A percentile compares a stretch with the other conserved stretches of the same genome.
Conservation (phyloP, 2,888 invertebrate species). For the Drosophila borealis region DNA sequence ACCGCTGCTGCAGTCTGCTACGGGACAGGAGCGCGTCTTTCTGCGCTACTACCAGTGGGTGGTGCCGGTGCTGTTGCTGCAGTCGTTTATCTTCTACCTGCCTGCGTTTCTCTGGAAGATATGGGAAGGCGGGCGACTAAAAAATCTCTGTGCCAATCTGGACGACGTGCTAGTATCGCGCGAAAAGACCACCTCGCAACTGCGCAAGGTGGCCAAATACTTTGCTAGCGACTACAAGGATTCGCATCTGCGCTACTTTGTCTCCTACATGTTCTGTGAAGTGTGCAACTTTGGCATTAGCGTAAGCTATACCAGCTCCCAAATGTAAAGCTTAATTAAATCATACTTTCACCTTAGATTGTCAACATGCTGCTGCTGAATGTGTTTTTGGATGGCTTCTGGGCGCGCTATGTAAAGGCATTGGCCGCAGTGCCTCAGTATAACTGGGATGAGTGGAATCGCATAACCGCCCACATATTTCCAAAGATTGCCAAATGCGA, state of each 20-base stretch:
- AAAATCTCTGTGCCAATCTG: slow-evolving; percentile 81
- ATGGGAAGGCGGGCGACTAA: slow-evolving; percentile 85
- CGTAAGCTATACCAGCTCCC: slow-evolving; percentile 85
- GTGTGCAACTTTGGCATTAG: slow-evolving; percentile 90
- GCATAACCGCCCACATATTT: slow-evolving; percentile 81
- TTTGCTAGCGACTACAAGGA: slow-evolving; percentile 78
- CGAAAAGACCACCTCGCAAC: slow-evolving; percentile 60
- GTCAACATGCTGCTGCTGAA: slow-evolving; percentile 81
- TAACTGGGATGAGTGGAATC: slow-evolving; percentile 82
- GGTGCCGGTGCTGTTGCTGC: slow-evolving; percentile 79
- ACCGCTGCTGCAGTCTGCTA: neutral
- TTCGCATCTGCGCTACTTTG: slow-evolving; percentile 86
- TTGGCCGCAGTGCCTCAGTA: slow-evolving; percentile 75
- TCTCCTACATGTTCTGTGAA: slow-evolving; percentile 90
- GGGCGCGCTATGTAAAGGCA: slow-evolving; percentile 81
- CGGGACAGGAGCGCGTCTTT: slow-evolving; percentile 66
- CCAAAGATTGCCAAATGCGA: slow-evolving; percentile 94
- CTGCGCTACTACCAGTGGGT: slow-evolving; percentile 84
- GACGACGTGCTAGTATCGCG: slow-evolving; percentile 70
- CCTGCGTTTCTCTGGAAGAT: slow-evolving; percentile 84
- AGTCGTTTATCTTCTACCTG: slow-evolving; percentile 81
- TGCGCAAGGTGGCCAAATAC: slow-evolving; percentile 73
- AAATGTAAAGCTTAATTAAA: neutral
- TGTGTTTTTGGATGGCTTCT: slow-evolving; percentile 82
- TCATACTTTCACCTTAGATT: slow-evolving; percentile 51